Evolutionary conservation across 2,797 vertebrate species (phyloP).

Genomic region (Pygocentrus nattereri): DNA sequence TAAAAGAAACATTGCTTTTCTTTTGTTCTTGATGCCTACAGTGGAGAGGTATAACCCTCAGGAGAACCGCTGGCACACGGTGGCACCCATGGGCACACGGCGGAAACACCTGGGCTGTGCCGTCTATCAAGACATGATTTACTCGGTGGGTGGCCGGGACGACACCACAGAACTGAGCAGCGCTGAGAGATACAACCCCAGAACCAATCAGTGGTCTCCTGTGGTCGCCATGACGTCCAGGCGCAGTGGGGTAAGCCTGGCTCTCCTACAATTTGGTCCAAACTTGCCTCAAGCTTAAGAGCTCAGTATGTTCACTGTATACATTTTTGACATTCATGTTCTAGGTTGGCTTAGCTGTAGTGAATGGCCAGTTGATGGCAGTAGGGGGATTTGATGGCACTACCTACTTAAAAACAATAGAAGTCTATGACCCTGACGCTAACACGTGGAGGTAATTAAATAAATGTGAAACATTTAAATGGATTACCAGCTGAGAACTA

Average conservation of each 20-base stretch:
- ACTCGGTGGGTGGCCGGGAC: constrained; percentile 95
- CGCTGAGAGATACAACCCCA: constrained; percentile 96
- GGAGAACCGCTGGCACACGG: constrained; percentile 99
- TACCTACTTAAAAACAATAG: constrained; percentile 98
- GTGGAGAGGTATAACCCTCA: constrained; percentile 96
- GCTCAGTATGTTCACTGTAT: background rate
- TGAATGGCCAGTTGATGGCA: constrained; percentile 98
- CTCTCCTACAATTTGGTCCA: background rate
- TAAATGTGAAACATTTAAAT: background rate
- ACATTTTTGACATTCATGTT: background rate
- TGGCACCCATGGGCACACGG: constrained; percentile 97
- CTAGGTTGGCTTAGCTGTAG: constrained; percentile 96
- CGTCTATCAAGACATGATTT: constrained; percentile 99
- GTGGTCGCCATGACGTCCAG: constrained; percentile 99
- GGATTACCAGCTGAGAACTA: background rate
- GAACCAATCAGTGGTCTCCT: constrained; percentile 98
- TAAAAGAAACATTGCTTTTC: background rate
- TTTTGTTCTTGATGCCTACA: constrained; percentile 53
- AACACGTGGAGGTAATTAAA: constrained; percentile 94
- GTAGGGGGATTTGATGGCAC: constrained; percentile 99
- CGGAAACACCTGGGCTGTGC: constrained; percentile 98
- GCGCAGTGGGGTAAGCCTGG: constrained; percentile 90
- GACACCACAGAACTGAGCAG: constrained; percentile 98
- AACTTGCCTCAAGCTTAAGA: background rate
- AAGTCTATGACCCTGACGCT: constrained; percentile 98